A percentile compares a stretch with the other conserved stretches of the same genome.
Evolutionary conservation across 1,140 invertebrate genomes (phyloP).

Genomic region (Drosophila albomicans): DNA sequence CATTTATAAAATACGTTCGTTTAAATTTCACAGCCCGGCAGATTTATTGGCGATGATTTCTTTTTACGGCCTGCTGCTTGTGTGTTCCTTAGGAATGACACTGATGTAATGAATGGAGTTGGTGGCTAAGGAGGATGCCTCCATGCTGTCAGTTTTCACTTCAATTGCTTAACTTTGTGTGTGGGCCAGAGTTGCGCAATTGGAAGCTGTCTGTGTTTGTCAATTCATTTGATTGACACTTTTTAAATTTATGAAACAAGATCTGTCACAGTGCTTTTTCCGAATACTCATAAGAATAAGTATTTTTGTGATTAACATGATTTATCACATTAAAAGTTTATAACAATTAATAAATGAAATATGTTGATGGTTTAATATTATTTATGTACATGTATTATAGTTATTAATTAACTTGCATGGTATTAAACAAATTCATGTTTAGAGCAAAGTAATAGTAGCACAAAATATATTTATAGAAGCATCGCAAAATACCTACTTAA

Average conservation of each 20-base stretch:
- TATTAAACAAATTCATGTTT: too few species aligned
- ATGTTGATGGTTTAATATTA: too few species aligned
- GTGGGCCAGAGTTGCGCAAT: slow-evolving; percentile 44
- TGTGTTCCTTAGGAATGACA: slow-evolving; percentile 10
- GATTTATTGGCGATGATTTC: slow-evolving; percentile 73
- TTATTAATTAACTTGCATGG: too few species aligned
- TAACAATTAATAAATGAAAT: too few species aligned
- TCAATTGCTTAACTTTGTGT: slow-evolving; percentile 15
- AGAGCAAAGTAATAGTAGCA: too few species aligned
- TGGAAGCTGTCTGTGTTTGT: slow-evolving; percentile 45
- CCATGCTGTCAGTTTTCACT: too few species aligned
- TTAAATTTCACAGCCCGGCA: slow-evolving; percentile 57
- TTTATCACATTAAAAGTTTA: not conserved
- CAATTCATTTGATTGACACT: slow-evolving; percentile 67
- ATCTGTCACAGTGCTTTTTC: slow-evolving; percentile 51
- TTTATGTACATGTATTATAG: too few species aligned
- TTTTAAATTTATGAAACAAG: slow-evolving; percentile 68
- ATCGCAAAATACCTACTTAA: too few species aligned
- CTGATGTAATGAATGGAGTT: not conserved
- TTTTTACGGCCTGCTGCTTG: slow-evolving; percentile 29
- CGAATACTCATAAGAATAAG: too few species aligned
- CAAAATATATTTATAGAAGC: too few species aligned
- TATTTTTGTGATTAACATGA: slow-evolving; percentile 29
- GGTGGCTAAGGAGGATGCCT: not conserved
- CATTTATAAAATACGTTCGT: slow-evolving; percentile 57